Evolutionary conservation across 2,888 invertebrate genomes (phyloP), one percentile per base, ranked within the genome.

Genomic region (Drosophila quinaria): DNA sequence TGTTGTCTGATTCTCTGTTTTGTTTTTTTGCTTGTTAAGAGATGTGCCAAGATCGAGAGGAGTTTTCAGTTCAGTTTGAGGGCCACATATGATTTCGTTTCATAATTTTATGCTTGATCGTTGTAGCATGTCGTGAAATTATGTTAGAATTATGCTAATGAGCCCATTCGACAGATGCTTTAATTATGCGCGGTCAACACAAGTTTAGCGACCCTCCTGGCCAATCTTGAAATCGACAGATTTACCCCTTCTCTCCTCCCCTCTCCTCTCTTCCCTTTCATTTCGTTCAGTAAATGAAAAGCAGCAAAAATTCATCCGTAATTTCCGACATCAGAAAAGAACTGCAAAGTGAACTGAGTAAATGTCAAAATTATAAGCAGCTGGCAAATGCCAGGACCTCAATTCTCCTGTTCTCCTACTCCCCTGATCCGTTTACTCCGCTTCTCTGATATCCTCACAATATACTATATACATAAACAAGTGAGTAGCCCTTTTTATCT

Each of bases 71-170:
- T 37, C 29, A 22, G 37, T 22, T 55, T 46, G 33, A 52, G 33
- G 50, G 29, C 64, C 73, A 77, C 78, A 71, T 70, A 72, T 65
- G 73, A 77, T 55, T 69, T 73, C 31, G 74, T 65, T 78, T 78
- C 70, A 78, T 77, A 74, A 78, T 78, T 67, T 67, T 54, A 70
- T 74, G 74, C 65, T 39, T 42, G 33, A 67, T 15, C 59, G 72
- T 64, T 55, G 61, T 72, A 58, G 70, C 84, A 75, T 74, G 81
- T 72, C 78, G 66, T 35, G 55, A 67, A 89, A 74, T 79, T 78
- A 87, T 89, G 86, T 72, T 78, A 74, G 85, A 85, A 87, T 86
- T 86, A 86, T 86, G 90, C 77, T 87, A 89, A 86, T 89, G 71
- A 79, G 86, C 50, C 64, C 49, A 19, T 39, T 31, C 41, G 44